These are phyloP conservation scores for Polyploca ridens DNA, from an alignment of 2,888 invertebrate species.

Conservation along the genomic window DNA sequence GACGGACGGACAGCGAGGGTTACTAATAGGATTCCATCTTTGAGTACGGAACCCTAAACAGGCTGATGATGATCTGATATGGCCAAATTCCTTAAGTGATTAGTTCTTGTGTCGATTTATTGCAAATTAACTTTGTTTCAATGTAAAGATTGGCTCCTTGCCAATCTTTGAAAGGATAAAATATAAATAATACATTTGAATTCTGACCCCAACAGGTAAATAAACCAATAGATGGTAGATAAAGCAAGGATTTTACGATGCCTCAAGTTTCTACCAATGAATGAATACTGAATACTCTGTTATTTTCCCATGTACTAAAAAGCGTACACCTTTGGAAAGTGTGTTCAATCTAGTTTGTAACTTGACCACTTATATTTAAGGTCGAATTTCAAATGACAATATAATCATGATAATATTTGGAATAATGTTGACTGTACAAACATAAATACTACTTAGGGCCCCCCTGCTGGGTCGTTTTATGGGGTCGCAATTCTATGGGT, in stretches of 20 bases:
- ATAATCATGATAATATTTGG: background rate
- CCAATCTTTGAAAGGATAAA: background rate
- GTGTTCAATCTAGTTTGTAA: background rate
- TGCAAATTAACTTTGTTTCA: too few species aligned
- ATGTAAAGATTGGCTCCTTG: background rate
- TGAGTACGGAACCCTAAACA: too few species aligned
- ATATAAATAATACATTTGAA: constrained; percentile 5
- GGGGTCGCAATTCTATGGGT: constrained; percentile 1
- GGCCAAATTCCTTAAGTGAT: too few species aligned
- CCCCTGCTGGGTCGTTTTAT: constrained; percentile 14
- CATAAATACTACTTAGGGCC: constrained; percentile 32
- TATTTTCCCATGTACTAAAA: background rate
- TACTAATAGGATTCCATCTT: too few species aligned
- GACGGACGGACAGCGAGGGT: too few species aligned
- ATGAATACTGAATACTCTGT: background rate
- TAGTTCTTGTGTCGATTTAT: too few species aligned
- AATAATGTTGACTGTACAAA: constrained; percentile 24
- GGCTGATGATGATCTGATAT: too few species aligned
- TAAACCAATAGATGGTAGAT: constrained; percentile 35
- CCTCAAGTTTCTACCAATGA: constrained; percentile 3
- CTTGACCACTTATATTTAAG: background rate
- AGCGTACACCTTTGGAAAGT: background rate
- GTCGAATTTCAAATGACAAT: constrained; percentile 7
- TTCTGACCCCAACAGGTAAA: constrained; percentile 30
- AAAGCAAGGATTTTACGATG: constrained; percentile 30